Evolutionary conservation across 2,797 vertebrate genomes (phyloP).

Genomic region (Todus mexicanus): DNA sequence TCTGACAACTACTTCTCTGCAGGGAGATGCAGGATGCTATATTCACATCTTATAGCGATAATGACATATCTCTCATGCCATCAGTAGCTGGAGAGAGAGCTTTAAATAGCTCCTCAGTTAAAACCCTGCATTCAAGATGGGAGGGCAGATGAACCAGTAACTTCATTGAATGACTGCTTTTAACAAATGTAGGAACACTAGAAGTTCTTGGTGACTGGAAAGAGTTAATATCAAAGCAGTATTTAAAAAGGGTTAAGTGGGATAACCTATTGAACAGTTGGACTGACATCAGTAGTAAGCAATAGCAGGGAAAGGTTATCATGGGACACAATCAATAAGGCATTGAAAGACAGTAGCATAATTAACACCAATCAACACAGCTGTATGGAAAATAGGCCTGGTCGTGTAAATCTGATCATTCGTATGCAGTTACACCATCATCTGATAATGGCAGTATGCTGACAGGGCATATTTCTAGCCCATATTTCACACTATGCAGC

Average conservation of each 20-base stretch:
- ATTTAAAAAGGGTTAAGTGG: neutral
- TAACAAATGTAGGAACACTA: neutral
- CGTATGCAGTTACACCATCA: constrained; percentile 34
- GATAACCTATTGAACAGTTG: neutral
- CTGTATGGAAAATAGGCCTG: constrained; percentile 34
- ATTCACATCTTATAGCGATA: neutral
- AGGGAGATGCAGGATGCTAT: neutral
- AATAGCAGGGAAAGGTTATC: constrained; percentile 14
- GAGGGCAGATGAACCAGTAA: neutral
- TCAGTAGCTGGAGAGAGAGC: neutral
- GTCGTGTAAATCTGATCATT: constrained; percentile 38
- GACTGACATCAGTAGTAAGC: neutral
- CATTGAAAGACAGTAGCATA: constrained; percentile 30
- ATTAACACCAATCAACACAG: constrained; percentile 58
- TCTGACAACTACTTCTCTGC: neutral
- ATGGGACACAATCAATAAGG: constrained; percentile 52
- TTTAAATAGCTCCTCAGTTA: neutral
- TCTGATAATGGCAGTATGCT: neutral
- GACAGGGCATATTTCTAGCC: neutral
- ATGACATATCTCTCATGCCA: neutral
- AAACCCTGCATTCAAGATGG: neutral
- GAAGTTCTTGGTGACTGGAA: neutral
- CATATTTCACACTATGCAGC: neutral
- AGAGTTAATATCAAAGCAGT: neutral
- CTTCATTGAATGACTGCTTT: neutral